Conservation (phyloP, 1,140 invertebrate genomes). For the Drosophila albomicans region DNA sequence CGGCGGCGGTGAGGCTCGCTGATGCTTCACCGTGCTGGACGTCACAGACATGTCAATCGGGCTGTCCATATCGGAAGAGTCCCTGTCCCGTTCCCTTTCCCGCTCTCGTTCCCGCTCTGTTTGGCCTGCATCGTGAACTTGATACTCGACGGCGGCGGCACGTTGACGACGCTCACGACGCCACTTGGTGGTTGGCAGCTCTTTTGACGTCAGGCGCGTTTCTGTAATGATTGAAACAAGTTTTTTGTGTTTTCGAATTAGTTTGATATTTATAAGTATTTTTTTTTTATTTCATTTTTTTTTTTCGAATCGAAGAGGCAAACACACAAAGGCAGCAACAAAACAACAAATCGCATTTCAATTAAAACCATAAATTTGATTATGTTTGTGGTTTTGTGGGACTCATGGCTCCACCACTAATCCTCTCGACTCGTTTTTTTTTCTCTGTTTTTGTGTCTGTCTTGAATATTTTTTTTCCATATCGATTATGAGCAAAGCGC, state of each 20-base stretch:
- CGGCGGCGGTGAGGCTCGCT: constrained; percentile 79
- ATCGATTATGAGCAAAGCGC: constrained; percentile 56
- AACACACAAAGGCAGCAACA: not conserved
- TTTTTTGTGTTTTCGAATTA: constrained; percentile 31
- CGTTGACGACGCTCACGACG: constrained; percentile 87
- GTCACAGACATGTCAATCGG: constrained; percentile 85
- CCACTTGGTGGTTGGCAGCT: constrained; percentile 88
- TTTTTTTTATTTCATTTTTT: not conserved
- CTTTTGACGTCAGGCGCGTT: constrained; percentile 86
- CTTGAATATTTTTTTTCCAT: constrained; percentile 52
- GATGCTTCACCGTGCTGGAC: constrained; percentile 69
- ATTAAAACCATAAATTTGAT: constrained; percentile 68
- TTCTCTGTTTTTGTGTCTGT: constrained; percentile 36
- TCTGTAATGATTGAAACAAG: constrained; percentile 65
- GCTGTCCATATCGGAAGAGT: constrained; percentile 67
- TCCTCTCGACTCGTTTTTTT: constrained; percentile 40
- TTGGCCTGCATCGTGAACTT: constrained; percentile 60
- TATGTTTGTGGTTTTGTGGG: constrained; percentile 22
- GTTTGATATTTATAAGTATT: constrained; percentile 3
- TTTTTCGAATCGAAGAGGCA: not conserved
- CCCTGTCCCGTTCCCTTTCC: constrained; percentile 46
- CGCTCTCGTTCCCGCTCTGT: constrained; percentile 7
- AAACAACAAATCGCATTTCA: constrained; percentile 47
- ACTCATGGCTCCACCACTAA: constrained; percentile 15
- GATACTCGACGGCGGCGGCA: constrained; percentile 81